Conservation (phyloP, 1,140 invertebrate species). For the Pseudomyrmex gracilis region DNA sequence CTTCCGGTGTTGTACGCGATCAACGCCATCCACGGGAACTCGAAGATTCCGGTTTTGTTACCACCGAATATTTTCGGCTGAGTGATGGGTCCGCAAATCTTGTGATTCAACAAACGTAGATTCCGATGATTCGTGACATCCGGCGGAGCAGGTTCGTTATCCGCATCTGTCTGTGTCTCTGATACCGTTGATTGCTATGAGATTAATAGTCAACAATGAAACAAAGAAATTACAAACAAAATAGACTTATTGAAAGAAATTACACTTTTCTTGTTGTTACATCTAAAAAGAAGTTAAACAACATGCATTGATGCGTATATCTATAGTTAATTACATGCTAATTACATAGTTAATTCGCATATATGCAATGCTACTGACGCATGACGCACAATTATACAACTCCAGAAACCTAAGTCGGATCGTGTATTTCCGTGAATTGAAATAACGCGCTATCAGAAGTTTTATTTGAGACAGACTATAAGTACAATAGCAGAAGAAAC, state of each 20-base stretch:
- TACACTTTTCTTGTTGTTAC: not conserved
- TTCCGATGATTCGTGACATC: slow-evolving; percentile 87
- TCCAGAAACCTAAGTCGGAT: no score
- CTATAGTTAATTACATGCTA: no score
- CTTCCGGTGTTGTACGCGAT: slow-evolving; percentile 85
- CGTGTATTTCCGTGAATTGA: no score
- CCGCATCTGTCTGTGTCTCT: no score
- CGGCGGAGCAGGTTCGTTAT: slow-evolving; percentile 71
- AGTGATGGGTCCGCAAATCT: slow-evolving; percentile 81
- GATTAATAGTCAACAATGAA: slow-evolving; percentile 17
- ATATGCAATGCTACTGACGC: no score
- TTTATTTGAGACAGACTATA: no score
- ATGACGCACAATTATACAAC: no score
- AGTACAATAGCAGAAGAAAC: no score
- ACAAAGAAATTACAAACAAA: not conserved
- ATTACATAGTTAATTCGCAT: no score
- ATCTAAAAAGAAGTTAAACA: not conserved
- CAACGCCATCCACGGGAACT: slow-evolving; percentile 90
- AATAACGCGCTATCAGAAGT: no score
- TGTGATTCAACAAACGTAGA: slow-evolving; percentile 82
- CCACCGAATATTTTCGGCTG: slow-evolving; percentile 86
- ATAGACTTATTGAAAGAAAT: no score
- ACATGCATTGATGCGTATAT: not conserved
- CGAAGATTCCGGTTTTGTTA: slow-evolving; percentile 86
- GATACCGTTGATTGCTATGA: not conserved